Conservation (phyloP, 2,113 vertebrate species). For the Ailurus styani region DNA sequence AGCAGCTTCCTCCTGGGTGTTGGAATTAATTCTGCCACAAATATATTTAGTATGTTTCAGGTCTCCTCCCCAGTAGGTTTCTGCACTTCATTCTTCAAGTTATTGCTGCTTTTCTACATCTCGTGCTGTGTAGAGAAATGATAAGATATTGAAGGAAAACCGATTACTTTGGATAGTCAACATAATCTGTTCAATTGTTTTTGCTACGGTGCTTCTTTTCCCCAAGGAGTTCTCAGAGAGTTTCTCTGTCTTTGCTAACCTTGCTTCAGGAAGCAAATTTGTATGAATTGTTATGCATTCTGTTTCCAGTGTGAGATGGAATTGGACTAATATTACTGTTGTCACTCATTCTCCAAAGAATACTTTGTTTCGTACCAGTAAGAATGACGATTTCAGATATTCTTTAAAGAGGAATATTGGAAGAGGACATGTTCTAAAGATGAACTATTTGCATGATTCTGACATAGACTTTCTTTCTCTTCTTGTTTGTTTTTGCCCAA, state of each 20-base stretch:
- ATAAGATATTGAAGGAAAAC: conserved; percentile 55
- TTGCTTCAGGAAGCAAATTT: conserved; percentile 57
- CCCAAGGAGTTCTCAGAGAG: not conserved
- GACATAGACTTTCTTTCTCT: not conserved
- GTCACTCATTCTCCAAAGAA: not conserved
- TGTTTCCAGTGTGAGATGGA: conserved; percentile 40
- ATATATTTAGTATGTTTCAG: conserved; percentile 53
- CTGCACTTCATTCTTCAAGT: conserved; percentile 42
- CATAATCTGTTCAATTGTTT: conserved; percentile 57
- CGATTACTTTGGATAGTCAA: conserved; percentile 51
- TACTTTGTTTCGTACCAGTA: not conserved
- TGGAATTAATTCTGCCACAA: conserved; percentile 72
- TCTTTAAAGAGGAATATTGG: not conserved
- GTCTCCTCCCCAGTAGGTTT: conserved; percentile 38
- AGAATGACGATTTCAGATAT: not conserved
- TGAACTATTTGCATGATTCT: not conserved
- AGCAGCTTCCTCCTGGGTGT: conserved; percentile 62
- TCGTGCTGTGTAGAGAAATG: conserved; percentile 53
- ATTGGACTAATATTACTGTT: conserved; percentile 5
- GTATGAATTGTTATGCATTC: conserved; percentile 39
- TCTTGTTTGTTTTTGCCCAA: not conserved
- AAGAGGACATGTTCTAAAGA: not conserved
- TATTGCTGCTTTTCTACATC: conserved; percentile 49
- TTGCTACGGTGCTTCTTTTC: conserved; percentile 41
- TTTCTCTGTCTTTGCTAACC: conserved; percentile 19